phyloP scores from a whole-genome alignment of 1,140 invertebrate genomes.

The Papilio xuthus region DNA sequence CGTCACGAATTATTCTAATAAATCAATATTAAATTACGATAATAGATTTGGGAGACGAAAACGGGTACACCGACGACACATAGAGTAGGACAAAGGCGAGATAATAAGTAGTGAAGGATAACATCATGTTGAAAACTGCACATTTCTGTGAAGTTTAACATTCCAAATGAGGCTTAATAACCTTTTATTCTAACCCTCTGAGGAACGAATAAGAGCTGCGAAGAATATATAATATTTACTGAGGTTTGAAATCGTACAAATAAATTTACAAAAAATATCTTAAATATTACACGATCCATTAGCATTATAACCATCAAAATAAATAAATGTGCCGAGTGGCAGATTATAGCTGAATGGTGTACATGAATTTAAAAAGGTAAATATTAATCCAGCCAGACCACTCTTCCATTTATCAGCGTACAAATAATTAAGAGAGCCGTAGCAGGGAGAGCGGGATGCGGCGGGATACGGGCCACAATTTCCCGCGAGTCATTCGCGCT shows the following conservation, averaged over 20 bases:
- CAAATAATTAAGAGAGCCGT: background rate
- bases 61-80: too few relatives aligned
- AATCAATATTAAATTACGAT: too few relatives aligned
- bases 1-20: background rate
- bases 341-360: background rate
- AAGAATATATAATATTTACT: too few relatives aligned
- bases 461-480: background rate
- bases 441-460: background rate
- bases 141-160: background rate
- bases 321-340: background rate
- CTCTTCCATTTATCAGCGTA: conserved; percentile 5
- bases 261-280: too few relatives aligned
- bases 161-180: background rate
- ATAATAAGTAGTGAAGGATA: background rate
- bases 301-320: background rate
- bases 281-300: too few relatives aligned
- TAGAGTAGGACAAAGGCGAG: background rate
- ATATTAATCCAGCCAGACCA: conserved; percentile 1
- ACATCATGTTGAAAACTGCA: background rate
- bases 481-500: background rate
- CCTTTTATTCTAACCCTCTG: too few relatives aligned
- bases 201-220: too few relatives aligned
- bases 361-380: conserved; percentile 4
- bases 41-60: too few relatives aligned
- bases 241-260: too few relatives aligned